Conservation (phyloP, 2,888 invertebrate genomes). For the Cheilosia pagana region DNA sequence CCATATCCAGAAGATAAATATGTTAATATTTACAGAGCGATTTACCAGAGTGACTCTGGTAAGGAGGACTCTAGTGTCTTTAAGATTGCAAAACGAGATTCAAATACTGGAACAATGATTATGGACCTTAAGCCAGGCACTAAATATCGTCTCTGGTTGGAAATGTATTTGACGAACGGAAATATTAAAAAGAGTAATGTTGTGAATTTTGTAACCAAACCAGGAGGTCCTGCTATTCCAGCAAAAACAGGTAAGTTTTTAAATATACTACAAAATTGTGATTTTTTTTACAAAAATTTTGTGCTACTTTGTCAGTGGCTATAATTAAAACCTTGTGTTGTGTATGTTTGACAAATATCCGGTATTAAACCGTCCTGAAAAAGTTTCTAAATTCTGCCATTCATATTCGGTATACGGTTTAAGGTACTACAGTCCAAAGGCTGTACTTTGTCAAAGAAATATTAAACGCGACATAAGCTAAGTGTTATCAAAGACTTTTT, state of each 20-base stretch:
- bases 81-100: slow-evolving; percentile 90
- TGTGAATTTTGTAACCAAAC: slow-evolving; percentile 93
- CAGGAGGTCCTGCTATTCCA: slow-evolving; percentile 85
- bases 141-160: slow-evolving; percentile 93
- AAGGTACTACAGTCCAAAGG: too few relatives aligned
- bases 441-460: too few relatives aligned
- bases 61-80: slow-evolving; percentile 90
- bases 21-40: slow-evolving; percentile 94
- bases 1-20: slow-evolving; percentile 95
- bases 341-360: neutral
- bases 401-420: too few relatives aligned
- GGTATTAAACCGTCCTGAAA: neutral
- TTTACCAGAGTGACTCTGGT: slow-evolving; percentile 90
- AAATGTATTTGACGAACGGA: slow-evolving; percentile 94
- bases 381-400: too few relatives aligned
- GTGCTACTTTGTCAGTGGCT: too few relatives aligned
- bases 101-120: slow-evolving; percentile 87
- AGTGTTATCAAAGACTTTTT: too few relatives aligned
- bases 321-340: too few relatives aligned
- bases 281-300: neutral
- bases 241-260: slow-evolving; percentile 81
- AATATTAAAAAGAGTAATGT: slow-evolving; percentile 95
- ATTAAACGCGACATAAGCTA: too few relatives aligned
- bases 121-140: slow-evolving; percentile 90
- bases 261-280: too few relatives aligned